Conservation (phyloP, 2,113 vertebrate species). For the Neogale vison region DNA sequence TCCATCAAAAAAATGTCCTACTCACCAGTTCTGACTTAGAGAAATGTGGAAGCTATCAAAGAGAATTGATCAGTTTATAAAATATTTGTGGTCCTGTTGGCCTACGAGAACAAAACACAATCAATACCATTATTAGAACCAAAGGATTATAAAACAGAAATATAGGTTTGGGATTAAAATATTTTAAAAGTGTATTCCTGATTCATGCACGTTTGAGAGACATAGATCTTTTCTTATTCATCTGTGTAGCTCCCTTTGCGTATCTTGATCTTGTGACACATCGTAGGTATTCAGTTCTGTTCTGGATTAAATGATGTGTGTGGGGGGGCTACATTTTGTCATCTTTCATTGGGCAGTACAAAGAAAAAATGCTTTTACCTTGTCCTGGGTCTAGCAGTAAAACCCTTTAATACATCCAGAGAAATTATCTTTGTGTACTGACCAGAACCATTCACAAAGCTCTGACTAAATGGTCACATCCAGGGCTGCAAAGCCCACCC, state of each 20-base stretch:
- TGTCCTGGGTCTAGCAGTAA: slow-evolving; percentile 53
- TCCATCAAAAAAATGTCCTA: slow-evolving; percentile 69
- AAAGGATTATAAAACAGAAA: slow-evolving; percentile 72
- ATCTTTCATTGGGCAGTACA: slow-evolving; percentile 25
- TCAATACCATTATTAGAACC: slow-evolving; percentile 66
- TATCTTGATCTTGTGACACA: not conserved
- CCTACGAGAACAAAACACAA: slow-evolving; percentile 66
- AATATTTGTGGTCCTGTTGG: slow-evolving; percentile 72
- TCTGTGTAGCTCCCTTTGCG: not conserved
- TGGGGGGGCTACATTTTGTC: slow-evolving; percentile 47
- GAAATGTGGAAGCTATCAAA: slow-evolving; percentile 77
- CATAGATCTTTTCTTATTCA: slow-evolving; percentile 23
- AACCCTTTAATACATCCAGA: slow-evolving; percentile 61
- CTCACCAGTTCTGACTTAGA: slow-evolving; percentile 68
- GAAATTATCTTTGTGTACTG: slow-evolving; percentile 41
- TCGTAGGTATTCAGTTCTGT: not conserved
- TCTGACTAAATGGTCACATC: not conserved
- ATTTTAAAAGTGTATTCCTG: slow-evolving; percentile 36
- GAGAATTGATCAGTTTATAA: slow-evolving; percentile 76
- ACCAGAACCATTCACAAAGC: slow-evolving; percentile 48
- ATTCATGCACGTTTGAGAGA: not conserved
- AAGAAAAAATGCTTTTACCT: slow-evolving; percentile 39
- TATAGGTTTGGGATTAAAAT: slow-evolving; percentile 67
- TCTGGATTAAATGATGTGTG: slow-evolving; percentile 35
- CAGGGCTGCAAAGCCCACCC: not conserved